phyloP scores from a whole-genome alignment of 2,888 invertebrate species.

The Sepiola atlantica region DNA sequence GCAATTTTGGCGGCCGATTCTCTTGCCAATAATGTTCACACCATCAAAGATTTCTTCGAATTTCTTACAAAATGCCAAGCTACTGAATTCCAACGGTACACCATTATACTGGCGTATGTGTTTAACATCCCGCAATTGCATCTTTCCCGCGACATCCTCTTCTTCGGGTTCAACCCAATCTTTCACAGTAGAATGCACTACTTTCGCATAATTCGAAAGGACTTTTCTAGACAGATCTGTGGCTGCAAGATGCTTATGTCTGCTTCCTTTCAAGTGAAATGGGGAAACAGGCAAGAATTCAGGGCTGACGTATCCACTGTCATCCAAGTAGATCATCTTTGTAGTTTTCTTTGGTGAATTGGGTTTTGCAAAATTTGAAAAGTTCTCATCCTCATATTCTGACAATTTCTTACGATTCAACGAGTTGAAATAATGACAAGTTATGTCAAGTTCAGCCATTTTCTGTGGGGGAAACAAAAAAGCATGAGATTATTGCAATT shows the following conservation, averaged over 20 bases:
- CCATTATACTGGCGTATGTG: background rate
- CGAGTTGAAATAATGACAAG: background rate
- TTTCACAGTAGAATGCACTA: background rate
- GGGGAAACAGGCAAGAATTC: background rate
- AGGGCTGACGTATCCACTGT: conserved; percentile 32
- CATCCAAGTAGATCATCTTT: background rate
- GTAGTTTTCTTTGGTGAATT: background rate
- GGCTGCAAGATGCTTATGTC: too few species aligned
- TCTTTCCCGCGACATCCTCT: conserved; percentile 23
- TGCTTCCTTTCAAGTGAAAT: background rate
- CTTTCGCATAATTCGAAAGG: background rate
- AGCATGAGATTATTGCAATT: too few species aligned
- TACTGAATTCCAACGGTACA: background rate
- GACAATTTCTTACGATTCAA: background rate
- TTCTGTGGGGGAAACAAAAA: background rate
- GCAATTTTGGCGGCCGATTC: background rate
- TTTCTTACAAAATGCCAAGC: background rate
- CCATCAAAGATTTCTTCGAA: background rate
- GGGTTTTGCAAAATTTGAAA: background rate
- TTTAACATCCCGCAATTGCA: background rate
- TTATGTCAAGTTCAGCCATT: conserved; percentile 39
- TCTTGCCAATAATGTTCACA: conserved; percentile 38
- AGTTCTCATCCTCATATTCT: background rate
- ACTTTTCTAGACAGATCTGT: background rate
- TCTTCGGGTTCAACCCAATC: conserved; percentile 40